These are phyloP conservation scores for Calliopum simillimum DNA, from an alignment of 2,888 invertebrate species.

Conservation along the genomic window DNA sequence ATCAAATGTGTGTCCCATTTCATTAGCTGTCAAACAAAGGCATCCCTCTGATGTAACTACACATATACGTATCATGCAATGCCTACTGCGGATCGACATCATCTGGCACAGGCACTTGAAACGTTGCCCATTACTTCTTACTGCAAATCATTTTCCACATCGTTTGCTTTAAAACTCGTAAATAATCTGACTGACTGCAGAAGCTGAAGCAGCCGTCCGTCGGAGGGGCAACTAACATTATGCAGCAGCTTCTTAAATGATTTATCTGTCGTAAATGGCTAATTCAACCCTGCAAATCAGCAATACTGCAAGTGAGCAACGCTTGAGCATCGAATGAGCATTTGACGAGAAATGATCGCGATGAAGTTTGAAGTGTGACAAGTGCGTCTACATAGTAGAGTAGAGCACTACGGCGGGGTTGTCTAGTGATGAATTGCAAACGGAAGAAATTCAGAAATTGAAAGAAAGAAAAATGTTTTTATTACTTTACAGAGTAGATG, in stretches of 20 bases:
- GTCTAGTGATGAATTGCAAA: constrained; percentile 64
- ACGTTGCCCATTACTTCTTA: constrained; percentile 14
- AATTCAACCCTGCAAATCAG: constrained; percentile 52
- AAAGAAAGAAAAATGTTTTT: constrained; percentile 1
- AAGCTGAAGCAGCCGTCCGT: constrained; percentile 34
- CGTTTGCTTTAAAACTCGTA: constrained; percentile 56
- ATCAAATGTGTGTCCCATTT: constrained; percentile 17
- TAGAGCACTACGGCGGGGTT: constrained; percentile 31
- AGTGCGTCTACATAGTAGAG: constrained; percentile 32
- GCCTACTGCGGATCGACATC: constrained; percentile 13
- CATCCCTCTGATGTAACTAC: background rate
- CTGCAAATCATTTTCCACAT: constrained; percentile 61
- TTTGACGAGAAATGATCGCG: constrained; percentile 42
- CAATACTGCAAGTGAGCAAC: constrained; percentile 43
- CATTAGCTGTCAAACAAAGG: background rate
- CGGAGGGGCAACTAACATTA: background rate
- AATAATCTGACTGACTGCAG: constrained; percentile 51
- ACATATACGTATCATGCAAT: background rate
- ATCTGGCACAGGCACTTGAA: constrained; percentile 11
- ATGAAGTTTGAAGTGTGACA: constrained; percentile 39
- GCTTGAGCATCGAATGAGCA: constrained; percentile 41
- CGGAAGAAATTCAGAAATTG: constrained; percentile 58
- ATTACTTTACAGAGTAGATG: background rate
- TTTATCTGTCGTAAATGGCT: constrained; percentile 60
- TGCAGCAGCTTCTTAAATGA: constrained; percentile 49